Evolutionary conservation across 64 coral and sea anemone genomes (phyloP).

Genomic region (Dendrophyllia cribrosa): DNA sequence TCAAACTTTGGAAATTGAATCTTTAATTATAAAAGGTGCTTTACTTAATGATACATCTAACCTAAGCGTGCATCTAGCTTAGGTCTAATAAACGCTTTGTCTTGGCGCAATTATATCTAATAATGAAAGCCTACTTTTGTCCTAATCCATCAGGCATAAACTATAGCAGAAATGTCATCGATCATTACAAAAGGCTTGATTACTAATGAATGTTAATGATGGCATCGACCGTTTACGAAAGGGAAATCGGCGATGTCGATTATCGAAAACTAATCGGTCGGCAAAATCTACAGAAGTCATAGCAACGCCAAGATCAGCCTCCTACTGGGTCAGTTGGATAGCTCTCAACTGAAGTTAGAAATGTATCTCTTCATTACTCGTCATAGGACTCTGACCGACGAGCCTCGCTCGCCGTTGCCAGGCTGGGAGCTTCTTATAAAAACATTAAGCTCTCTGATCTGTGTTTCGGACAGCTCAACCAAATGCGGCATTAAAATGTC

Average conservation of each 20-base stretch:
- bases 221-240: too few relatives aligned
- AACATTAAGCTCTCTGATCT: slow-evolving; percentile 97
- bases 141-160: too few relatives aligned
- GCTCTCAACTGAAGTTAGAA: not conserved
- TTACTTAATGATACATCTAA: too few relatives aligned
- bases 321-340: not conserved
- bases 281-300: not conserved
- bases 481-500: slow-evolving; percentile 80
- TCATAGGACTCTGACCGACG: slow-evolving; percentile 45
- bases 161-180: too few relatives aligned
- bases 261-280: not conserved
- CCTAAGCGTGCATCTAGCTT: too few relatives aligned
- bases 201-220: too few relatives aligned
- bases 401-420: slow-evolving; percentile 72
- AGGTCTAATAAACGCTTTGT: too few relatives aligned
- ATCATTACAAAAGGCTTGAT: too few relatives aligned
- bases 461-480: slow-evolving; percentile 91
- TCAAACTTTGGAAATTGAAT: too few relatives aligned
- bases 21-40: too few relatives aligned
- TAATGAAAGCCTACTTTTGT: too few relatives aligned
- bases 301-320: not conserved
- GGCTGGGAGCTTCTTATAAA: slow-evolving; percentile 96
- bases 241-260: not conserved
- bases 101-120: too few relatives aligned
- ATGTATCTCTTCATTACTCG: not conserved